phyloP scores from a whole-genome alignment of 2,113 vertebrate species.

The Regulus satrapa region DNA sequence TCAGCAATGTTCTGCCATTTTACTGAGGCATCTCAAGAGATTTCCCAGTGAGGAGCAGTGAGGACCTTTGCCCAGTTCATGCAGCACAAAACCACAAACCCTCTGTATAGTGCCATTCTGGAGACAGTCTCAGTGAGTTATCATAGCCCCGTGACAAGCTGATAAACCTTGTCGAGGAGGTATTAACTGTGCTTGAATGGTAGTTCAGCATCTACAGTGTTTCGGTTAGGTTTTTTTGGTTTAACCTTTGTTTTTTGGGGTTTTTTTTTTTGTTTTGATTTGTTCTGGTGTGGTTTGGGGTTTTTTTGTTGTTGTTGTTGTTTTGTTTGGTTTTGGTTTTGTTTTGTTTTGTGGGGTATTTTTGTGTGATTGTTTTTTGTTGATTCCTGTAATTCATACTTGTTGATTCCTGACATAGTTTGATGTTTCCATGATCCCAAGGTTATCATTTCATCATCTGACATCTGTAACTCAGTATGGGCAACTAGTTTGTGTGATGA shows the following conservation, averaged over 20 bases:
- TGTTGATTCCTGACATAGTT: not conserved
- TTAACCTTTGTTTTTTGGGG: too few species aligned
- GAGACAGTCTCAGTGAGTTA: not conserved
- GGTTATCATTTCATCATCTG: too few species aligned
- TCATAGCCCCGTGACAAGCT: not conserved
- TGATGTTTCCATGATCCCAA: not conserved
- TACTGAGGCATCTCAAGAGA: not conserved
- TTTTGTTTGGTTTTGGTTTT: not conserved
- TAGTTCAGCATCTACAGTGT: not conserved
- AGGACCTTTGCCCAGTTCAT: not conserved
- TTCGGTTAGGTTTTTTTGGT: not conserved
- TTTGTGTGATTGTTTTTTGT: not conserved
- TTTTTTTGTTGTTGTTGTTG: not conserved
- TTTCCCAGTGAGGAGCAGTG: not conserved
- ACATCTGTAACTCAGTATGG: not conserved
- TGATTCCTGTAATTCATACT: not conserved
- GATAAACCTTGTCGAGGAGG: not conserved
- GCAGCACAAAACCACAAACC: not conserved
- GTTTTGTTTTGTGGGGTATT: not conserved
- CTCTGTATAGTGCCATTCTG: accelerated
- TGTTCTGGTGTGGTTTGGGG: too few species aligned
- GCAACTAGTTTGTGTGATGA: not conserved
- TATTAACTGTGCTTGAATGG: too few species aligned
- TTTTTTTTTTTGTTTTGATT: not conserved
- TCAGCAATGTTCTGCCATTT: not conserved